A percentile compares a stretch with the other conserved stretches of the same genome.
These are phyloP conservation scores for Invenusta paracnida DNA, from an alignment of 2,888 invertebrate genomes.

Conservation along the genomic window DNA sequence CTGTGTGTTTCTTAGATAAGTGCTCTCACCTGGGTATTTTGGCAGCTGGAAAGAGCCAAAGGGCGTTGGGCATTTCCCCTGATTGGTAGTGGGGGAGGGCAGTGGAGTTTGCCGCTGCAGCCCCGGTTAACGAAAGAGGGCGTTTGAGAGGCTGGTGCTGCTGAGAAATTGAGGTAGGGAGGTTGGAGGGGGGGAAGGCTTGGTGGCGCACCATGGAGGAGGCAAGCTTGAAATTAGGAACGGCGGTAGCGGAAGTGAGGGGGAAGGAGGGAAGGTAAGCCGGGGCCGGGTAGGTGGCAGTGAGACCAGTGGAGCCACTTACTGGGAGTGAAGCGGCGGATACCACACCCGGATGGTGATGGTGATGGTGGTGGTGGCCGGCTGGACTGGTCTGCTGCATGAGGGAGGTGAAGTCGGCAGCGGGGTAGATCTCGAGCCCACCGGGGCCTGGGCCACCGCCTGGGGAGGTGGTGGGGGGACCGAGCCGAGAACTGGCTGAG, in stretches of 20 bases:
- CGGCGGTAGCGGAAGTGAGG: background rate
- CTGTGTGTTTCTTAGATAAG: background rate
- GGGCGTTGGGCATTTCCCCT: background rate
- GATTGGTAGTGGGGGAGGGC: background rate
- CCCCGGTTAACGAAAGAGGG: background rate
- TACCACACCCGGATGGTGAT: background rate
- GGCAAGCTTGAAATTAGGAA: background rate
- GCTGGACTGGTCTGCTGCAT: conserved; percentile 5
- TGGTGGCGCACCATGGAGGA: background rate
- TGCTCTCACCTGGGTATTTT: conserved; percentile 23
- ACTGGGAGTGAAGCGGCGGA: background rate
- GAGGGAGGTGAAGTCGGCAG: conserved; percentile 2
- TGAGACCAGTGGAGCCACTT: background rate
- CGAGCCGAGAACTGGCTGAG: background rate
- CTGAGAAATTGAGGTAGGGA: background rate
- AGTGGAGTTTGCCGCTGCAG: background rate
- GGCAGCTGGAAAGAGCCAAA: background rate
- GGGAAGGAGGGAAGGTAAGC: background rate
- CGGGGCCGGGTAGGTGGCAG: background rate
- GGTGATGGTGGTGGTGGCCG: background rate
- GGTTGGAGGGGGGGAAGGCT: background rate
- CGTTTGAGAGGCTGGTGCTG: background rate
- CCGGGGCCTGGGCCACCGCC: background rate
- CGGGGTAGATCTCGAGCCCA: conserved; percentile 5
- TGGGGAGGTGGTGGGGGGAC: background rate